Conservation (phyloP, 2,888 invertebrate species). For the Punctoribates punctum region DNA sequence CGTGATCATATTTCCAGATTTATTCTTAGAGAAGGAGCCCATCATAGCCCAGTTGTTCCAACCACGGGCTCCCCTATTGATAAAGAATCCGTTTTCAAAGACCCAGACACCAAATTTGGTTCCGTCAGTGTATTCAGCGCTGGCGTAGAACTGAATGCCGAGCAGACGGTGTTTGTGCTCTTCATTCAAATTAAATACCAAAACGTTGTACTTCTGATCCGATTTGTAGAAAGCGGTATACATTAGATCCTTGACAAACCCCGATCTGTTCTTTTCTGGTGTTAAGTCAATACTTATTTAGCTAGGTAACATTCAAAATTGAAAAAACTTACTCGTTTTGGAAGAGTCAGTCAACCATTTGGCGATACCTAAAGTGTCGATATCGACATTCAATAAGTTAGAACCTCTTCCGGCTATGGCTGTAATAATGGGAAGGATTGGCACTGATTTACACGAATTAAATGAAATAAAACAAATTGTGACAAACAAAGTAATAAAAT, state of each 20-base stretch:
- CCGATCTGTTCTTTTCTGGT: conserved; percentile 34
- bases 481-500: not conserved
- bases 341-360: conserved; percentile 35
- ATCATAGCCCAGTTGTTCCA: conserved; percentile 43
- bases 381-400: conserved; percentile 30
- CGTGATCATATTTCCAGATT: not conserved
- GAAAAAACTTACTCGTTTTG: not conserved
- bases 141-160: conserved; percentile 36
- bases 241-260: conserved; percentile 38
- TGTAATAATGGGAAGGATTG: conserved; percentile 38
- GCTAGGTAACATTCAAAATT: not conserved
- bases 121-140: conserved; percentile 35
- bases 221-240: conserved; percentile 41
- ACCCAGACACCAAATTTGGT: conserved; percentile 39
- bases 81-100: conserved; percentile 37
- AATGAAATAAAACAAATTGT: not conserved
- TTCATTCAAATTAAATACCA: conserved; percentile 41
- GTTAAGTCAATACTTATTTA: not conserved
- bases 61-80: conserved; percentile 40
- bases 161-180: conserved; percentile 35
- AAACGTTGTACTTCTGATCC: conserved; percentile 39
- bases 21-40: conserved; percentile 35
- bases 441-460: not conserved
- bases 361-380: conserved; percentile 36
- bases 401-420: conserved; percentile 17